Conservation (phyloP, 2,888 invertebrate species). For the Alviniconcha strummeri region DNA sequence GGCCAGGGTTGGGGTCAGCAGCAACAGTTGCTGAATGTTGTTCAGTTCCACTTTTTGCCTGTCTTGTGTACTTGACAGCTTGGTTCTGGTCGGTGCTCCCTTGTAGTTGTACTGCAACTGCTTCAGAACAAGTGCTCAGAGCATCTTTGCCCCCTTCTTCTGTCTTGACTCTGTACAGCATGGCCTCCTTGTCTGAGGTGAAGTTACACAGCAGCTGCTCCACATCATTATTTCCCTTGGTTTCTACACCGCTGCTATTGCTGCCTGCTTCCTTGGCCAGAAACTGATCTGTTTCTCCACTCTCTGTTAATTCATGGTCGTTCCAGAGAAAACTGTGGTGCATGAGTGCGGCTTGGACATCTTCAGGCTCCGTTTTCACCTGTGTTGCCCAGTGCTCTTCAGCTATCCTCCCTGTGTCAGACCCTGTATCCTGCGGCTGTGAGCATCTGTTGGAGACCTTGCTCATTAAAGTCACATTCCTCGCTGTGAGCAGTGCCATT, state of each 20-base stretch:
- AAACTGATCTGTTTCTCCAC: too few relatives aligned
- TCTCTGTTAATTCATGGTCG: too few relatives aligned
- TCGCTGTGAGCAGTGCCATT: too few relatives aligned
- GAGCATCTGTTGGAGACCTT: too few relatives aligned
- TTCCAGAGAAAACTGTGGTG: neutral
- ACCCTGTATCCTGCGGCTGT: too few relatives aligned
- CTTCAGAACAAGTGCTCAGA: too few relatives aligned
- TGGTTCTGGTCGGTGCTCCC: too few relatives aligned
- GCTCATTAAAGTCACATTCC: too few relatives aligned
- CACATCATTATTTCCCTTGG: neutral
- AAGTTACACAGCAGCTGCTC: slow-evolving; percentile 2
- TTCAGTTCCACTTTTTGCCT: too few relatives aligned
- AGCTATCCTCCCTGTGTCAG: neutral
- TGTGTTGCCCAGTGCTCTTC: neutral
- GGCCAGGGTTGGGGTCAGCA: neutral
- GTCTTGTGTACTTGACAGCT: too few relatives aligned
- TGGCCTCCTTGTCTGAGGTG: slow-evolving; percentile 15
- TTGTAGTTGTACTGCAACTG: too few relatives aligned
- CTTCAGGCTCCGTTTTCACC: neutral
- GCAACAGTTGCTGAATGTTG: neutral
- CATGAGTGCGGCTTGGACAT: neutral
- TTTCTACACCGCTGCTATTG: neutral
- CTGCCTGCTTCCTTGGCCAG: too few relatives aligned
- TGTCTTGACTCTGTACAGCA: slow-evolving; percentile 1
- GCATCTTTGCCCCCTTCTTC: neutral